Evolutionary conservation across 2,797 vertebrate genomes (phyloP).

Genomic region (Phataginus tetradactyla): DNA sequence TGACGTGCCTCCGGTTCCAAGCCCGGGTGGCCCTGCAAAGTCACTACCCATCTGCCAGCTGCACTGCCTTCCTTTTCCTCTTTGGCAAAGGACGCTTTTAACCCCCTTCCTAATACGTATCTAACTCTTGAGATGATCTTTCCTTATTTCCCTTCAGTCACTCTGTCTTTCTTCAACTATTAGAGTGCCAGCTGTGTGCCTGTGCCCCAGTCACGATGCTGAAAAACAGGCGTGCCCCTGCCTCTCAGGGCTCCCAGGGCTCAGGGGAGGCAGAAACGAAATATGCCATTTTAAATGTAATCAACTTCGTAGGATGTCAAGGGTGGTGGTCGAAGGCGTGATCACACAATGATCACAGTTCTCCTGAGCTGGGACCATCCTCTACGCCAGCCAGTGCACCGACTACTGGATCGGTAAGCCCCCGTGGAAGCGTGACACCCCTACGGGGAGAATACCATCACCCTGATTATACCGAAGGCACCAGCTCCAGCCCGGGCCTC

Average conservation of each 20-base stretch:
- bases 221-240: neutral
- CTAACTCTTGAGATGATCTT: neutral
- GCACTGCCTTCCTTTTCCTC: neutral
- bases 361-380: neutral
- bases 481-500: neutral
- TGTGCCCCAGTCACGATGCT: neutral
- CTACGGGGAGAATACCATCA: neutral
- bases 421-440: neutral
- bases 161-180: constrained; percentile 24
- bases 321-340: neutral
- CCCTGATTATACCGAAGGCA: neutral
- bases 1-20: neutral
- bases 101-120: neutral
- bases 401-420: neutral
- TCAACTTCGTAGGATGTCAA: neutral
- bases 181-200: neutral
- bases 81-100: neutral
- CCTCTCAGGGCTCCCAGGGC: neutral
- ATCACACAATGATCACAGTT: neutral
- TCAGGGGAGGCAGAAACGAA: neutral
- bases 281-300: neutral
- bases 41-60: neutral
- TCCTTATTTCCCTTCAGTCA: neutral
- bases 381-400: neutral
- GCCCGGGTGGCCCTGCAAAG: neutral